phyloP scores from a whole-genome alignment of 1,140 invertebrate species.

The Diabrotica virgifera region DNA sequence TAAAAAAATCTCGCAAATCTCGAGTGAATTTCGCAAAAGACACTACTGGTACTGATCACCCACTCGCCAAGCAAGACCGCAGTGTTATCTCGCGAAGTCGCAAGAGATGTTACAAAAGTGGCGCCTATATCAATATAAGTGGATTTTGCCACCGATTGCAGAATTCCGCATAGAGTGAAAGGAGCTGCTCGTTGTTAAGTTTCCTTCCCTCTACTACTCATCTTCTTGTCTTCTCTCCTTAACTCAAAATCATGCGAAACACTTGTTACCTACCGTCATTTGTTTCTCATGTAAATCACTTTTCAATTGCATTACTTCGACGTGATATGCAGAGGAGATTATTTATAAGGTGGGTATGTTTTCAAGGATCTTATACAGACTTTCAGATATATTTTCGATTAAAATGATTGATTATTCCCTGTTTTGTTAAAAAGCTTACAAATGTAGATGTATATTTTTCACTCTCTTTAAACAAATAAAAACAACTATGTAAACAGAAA shows the following conservation, averaged over 20 bases:
- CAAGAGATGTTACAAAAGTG: constrained; percentile 19
- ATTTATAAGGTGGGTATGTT: too few relatives aligned
- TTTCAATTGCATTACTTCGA: not conserved
- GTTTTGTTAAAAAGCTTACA: too few relatives aligned
- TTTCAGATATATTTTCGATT: too few relatives aligned
- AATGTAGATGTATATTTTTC: too few relatives aligned
- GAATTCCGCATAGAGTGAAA: constrained; percentile 15
- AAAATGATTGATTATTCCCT: too few relatives aligned
- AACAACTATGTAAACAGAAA: too few relatives aligned
- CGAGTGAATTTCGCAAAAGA: too few relatives aligned
- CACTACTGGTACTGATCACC: not conserved
- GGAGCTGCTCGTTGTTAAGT: constrained; percentile 8
- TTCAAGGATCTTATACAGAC: too few relatives aligned
- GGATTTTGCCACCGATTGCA: constrained; percentile 17
- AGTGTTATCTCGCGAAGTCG: constrained; percentile 3
- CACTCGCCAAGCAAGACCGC: not conserved
- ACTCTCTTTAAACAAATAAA: too few relatives aligned
- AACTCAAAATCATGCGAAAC: not conserved
- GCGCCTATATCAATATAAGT: constrained; percentile 12
- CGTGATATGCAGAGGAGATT: too few relatives aligned
- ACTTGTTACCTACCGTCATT: constrained; percentile 11
- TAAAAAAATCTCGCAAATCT: too few relatives aligned
- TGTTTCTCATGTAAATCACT: constrained; percentile 9
- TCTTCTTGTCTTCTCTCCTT: not conserved
- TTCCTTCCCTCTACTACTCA: not conserved